Percentiles rank a stretch among this genome's conserved stretches.
These are phyloP conservation scores for Thalpophila matura DNA, from an alignment of 2,888 invertebrate genomes.

Conservation along the genomic window DNA sequence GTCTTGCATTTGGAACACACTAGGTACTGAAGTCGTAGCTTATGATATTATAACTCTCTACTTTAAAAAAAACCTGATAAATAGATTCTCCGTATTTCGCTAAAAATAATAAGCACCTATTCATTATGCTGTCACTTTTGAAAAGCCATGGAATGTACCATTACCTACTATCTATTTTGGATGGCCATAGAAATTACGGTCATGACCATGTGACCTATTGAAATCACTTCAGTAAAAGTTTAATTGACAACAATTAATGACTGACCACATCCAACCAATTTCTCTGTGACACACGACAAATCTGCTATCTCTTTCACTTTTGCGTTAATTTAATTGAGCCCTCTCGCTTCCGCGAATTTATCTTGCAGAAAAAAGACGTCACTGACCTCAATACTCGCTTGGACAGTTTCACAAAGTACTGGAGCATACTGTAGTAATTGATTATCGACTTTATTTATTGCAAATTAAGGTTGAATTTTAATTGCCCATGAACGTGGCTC, in stretches of 20 bases:
- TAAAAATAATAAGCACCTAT: too few species aligned
- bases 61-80: too few species aligned
- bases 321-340: constrained; percentile 54
- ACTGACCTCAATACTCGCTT: constrained; percentile 85
- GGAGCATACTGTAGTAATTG: not conserved
- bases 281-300: constrained; percentile 60
- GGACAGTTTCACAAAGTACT: constrained; percentile 57
- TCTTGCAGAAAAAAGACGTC: constrained; percentile 86
- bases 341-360: constrained; percentile 80
- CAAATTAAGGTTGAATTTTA: constrained; percentile 48
- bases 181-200: not conserved
- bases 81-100: not conserved
- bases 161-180: not conserved
- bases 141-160: not conserved
- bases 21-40: too few species aligned
- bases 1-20: too few species aligned
- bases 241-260: constrained; percentile 63
- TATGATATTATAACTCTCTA: too few species aligned
- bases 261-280: constrained; percentile 76
- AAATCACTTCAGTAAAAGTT: constrained; percentile 30
- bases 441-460: constrained; percentile 46
- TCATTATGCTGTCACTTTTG: not conserved
- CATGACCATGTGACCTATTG: constrained; percentile 17
- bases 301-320: constrained; percentile 63
- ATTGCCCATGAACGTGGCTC: constrained; percentile 36